A percentile compares a stretch with the other conserved stretches of the same genome.
Conservation (phyloP, 2,888 invertebrate genomes). For the Thumatha senex region DNA sequence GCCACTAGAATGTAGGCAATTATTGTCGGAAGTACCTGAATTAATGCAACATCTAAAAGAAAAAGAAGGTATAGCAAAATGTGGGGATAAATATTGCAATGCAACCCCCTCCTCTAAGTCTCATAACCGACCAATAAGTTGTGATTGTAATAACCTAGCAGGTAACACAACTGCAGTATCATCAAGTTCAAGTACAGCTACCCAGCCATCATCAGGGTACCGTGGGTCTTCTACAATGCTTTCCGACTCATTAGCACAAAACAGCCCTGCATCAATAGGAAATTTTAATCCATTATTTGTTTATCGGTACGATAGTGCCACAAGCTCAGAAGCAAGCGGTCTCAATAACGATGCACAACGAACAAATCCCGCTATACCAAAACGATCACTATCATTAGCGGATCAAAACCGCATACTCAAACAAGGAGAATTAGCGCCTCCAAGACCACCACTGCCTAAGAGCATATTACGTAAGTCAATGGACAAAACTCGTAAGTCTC, state of each 20-base stretch:
- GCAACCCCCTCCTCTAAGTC: slow-evolving; percentile 77
- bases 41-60: slow-evolving; percentile 86
- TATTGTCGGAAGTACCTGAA: slow-evolving; percentile 92
- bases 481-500: slow-evolving; percentile 80
- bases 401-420: slow-evolving; percentile 74
- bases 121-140: slow-evolving; percentile 83
- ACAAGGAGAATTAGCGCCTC: slow-evolving; percentile 84
- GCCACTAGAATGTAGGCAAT: slow-evolving; percentile 91
- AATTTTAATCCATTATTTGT: slow-evolving; percentile 90
- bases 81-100: slow-evolving; percentile 71
- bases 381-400: slow-evolving; percentile 86
- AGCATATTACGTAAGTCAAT: slow-evolving; percentile 87
- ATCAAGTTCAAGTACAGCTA: slow-evolving; percentile 87
- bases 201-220: slow-evolving; percentile 93
- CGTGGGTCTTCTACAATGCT: slow-evolving; percentile 93
- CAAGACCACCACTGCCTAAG: slow-evolving; percentile 88
- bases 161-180: slow-evolving; percentile 84
- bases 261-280: slow-evolving; percentile 84
- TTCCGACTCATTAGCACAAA: slow-evolving; percentile 89
- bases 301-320: slow-evolving; percentile 91
- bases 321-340: slow-evolving; percentile 89
- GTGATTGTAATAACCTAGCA: slow-evolving; percentile 82
- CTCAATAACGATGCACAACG: slow-evolving; percentile 80
- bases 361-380: slow-evolving; percentile 84
- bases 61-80: slow-evolving; percentile 65